These are phyloP conservation scores for Poeciliopsis prolifica DNA, from an alignment of 2,113 vertebrate genomes.

Conservation along the genomic window DNA sequence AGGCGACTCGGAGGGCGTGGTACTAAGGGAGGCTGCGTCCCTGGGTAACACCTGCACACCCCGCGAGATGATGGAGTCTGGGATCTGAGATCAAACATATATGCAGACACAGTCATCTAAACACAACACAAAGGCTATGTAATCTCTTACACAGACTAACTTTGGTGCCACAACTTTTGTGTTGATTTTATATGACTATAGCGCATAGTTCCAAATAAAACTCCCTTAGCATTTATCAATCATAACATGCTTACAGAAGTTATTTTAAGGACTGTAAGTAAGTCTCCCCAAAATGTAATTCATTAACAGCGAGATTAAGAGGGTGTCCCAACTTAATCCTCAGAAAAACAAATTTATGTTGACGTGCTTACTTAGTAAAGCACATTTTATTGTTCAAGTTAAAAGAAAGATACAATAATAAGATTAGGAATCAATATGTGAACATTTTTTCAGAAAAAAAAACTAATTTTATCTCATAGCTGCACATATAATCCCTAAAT, in stretches of 20 bases:
- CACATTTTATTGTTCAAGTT: neutral
- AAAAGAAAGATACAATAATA: neutral
- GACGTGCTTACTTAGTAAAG: neutral
- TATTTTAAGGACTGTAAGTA: too few relatives aligned
- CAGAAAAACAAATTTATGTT: too few relatives aligned
- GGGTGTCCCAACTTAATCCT: too few relatives aligned
- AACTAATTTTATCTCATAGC: neutral
- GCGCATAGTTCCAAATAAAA: too few relatives aligned
- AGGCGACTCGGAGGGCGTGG: constrained; percentile 98
- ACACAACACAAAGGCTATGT: neutral
- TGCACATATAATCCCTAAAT: constrained; percentile 13
- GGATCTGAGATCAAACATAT: constrained; percentile 85
- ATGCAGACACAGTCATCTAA: constrained; percentile 22
- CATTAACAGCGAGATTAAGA: too few relatives aligned
- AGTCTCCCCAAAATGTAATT: too few relatives aligned
- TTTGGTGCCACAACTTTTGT: neutral
- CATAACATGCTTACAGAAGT: too few relatives aligned
- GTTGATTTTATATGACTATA: too few relatives aligned
- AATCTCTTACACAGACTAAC: neutral
- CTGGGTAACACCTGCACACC: constrained; percentile 98
- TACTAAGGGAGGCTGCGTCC: constrained; percentile 97
- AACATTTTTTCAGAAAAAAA: neutral
- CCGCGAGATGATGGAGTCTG: constrained; percentile 98
- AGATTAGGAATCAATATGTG: neutral
- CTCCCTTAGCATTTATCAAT: too few relatives aligned